phyloP scores from a whole-genome alignment of 2,797 vertebrate genomes.

The Typhlichthys subterraneus region DNA sequence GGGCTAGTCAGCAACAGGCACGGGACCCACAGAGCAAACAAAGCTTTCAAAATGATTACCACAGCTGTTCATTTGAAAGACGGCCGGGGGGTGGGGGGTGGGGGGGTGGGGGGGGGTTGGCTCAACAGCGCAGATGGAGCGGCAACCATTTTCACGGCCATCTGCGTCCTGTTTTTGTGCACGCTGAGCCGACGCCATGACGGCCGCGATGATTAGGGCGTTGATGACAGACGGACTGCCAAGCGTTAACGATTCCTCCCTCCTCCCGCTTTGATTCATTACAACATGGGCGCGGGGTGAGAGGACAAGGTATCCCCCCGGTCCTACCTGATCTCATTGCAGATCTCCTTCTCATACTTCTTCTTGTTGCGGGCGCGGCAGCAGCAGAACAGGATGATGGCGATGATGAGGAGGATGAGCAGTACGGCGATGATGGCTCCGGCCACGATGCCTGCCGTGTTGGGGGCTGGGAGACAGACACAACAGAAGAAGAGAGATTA shows the following conservation, averaged over 20 bases:
- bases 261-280: too few species aligned
- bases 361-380: slow-evolving; percentile 87
- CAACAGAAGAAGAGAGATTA: neutral
- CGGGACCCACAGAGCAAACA: slow-evolving; percentile 74
- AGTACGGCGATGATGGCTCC: slow-evolving; percentile 85
- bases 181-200: neutral
- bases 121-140: slow-evolving; percentile 64
- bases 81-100: slow-evolving; percentile 9
- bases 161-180: slow-evolving; percentile 6
- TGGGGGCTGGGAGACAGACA: slow-evolving; percentile 77
- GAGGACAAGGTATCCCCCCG: neutral
- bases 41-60: slow-evolving; percentile 80
- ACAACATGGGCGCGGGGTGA: neutral
- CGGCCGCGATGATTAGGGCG: too few species aligned
- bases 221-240: too few species aligned
- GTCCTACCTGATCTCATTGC: slow-evolving; percentile 90
- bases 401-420: slow-evolving; percentile 83
- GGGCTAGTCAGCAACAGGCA: slow-evolving; percentile 52
- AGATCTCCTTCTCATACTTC: slow-evolving; percentile 97
- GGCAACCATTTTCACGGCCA: slow-evolving; percentile 53
- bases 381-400: slow-evolving; percentile 85
- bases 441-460: slow-evolving; percentile 86
- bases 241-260: too few species aligned
- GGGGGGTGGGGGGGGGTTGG: slow-evolving; percentile 23
- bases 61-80: slow-evolving; percentile 74